Base-by-base conservation (phyloP, 2,888 invertebrate species). In the Drosophila neotestacea region DNA sequence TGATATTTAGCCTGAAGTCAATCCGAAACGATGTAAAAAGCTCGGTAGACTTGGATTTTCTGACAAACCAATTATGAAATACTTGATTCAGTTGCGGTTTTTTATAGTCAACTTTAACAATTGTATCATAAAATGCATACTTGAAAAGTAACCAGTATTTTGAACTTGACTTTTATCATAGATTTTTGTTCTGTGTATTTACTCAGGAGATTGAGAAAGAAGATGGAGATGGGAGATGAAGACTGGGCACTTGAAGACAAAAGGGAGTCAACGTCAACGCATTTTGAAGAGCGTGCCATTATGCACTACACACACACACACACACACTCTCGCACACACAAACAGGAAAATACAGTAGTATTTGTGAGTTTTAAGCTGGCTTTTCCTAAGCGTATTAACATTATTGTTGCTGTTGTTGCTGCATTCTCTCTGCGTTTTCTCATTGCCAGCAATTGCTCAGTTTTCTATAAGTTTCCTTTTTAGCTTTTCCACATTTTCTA, bases 251-350 rank as follows among this genome's bases (percentile, higher is more conserved):
- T 81, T 73, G 52, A 81, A 68, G 58, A 81, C 74, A 77, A 77
- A 77, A 64, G 74, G 71, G 69, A 69, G 77, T 76, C 81, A 80
- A 73, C 78, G 79, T 81, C 79, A 79, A 79, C 75, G 79, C 78
- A 79, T 79, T 81, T 75, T 79, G 70, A 81, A 79, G 79, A 75
- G 81, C 55, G 42, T 70, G 54, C 70, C 67, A 78, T 79, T 79
- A 81, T 81, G 71, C 75, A 76, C 66, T 51, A 66, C 48, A 72
- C 68, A 34, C 62, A 36, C 38, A 54, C 61, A 56, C 39, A 56
- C 41, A 56, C 56, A 47, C 50, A 50, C 46, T 50, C 41, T 51
- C 11, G 72, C 55, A 54, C 28, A 38, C 30, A 66, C 16, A 47
- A 32, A 52, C 7, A 47, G 7, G 27, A 2, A 13, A 9, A 50